Base-by-base conservation (phyloP, 2,797 vertebrate genomes). In the Halcyon leucocephala region DNA sequence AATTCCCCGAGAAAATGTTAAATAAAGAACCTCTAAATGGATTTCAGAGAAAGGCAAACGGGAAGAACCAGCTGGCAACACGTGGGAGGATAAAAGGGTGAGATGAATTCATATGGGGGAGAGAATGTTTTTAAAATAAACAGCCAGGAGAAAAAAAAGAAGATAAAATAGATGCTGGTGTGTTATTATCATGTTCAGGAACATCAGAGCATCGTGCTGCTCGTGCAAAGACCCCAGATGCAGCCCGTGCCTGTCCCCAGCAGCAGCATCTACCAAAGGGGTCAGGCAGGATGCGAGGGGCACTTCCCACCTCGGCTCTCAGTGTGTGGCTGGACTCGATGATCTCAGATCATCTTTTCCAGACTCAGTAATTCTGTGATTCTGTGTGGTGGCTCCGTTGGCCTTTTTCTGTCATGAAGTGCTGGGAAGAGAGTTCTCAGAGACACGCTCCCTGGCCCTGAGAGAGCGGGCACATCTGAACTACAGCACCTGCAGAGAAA, bases 61-160 rank as follows among this genome's bases (percentile, higher is more conserved):
- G 95, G 96, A 96, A 89, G 89, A 97, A 97, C 96, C 92, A 93
- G 96, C 86, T 91, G 93, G 89, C 48, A 94, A 60, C 51, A 76
- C 18, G 93, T 96, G 69, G 95, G 96, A 93, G 91, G 95, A 97
- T 96, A 92, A 95, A 97, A 97, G 95, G 41, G 25, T 44, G 72
- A 95, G 86, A 92, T 74, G 85, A 89, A 93, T 82, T 62, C 91
- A 71, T 66, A 64, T 2, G 92, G 92, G 92, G 90, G 92, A 92
- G 95, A 94, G 78, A 60, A 41, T 29, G 54, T 70, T 89, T 96
- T 86, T 33, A 17, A 37, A 87, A 55, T 67, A 96, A 93, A 84
- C 90, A 95, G 88, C 24, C n/a, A 35, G 44, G 3, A 2, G 14
- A 41, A 60, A 85, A 49, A 49, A 49, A 51, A 51, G 21, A 21